Evolutionary conservation across 2,113 vertebrate genomes (phyloP).

Genomic region (Bombycilla garrulus): DNA sequence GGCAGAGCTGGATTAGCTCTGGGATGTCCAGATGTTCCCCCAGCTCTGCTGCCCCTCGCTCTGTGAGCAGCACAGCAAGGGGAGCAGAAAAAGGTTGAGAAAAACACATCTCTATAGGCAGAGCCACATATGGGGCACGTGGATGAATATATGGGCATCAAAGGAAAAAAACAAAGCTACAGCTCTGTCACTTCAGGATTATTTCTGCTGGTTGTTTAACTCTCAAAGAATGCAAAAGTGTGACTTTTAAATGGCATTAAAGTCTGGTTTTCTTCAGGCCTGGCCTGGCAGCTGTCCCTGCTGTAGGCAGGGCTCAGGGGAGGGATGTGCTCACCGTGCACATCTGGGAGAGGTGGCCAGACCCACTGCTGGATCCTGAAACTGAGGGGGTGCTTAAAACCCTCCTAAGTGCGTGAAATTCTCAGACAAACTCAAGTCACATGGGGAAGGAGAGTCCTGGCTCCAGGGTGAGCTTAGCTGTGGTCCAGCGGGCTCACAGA

Average conservation of each 20-base stretch:
- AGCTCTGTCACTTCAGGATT: conserved; percentile 21
- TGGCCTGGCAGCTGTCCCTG: conserved; percentile 37
- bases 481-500: background rate
- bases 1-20: background rate
- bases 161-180: background rate
- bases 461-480: background rate
- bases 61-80: background rate
- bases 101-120: rapidly evolving
- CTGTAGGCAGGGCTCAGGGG: background rate
- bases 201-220: conserved; percentile 66
- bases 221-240: conserved; percentile 54
- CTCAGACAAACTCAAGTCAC: background rate
- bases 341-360: background rate
- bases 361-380: background rate
- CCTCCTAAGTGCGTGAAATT: background rate
- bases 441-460: background rate
- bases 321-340: background rate
- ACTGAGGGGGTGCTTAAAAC: background rate
- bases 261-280: conserved; percentile 56
- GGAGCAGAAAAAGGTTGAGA: background rate
- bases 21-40: background rate
- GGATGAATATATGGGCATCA: background rate
- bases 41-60: background rate
- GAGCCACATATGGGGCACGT: no score
- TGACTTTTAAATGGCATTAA: background rate